Evolutionary conservation across 2,797 vertebrate species (phyloP).

Genomic region (Micromesistius poutassou): DNA sequence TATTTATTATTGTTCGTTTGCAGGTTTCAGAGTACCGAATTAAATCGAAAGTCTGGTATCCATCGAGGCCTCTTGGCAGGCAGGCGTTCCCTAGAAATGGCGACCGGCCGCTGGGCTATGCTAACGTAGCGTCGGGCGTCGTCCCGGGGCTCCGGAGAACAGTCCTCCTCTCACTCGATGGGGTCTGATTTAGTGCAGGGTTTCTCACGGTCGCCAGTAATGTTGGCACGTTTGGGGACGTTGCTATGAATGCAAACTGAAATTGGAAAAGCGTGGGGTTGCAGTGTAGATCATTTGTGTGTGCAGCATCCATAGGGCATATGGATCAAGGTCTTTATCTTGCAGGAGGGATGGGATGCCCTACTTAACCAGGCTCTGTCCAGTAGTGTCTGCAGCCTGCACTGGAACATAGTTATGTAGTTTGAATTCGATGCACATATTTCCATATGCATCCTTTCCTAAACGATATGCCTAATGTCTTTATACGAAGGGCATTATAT

Average conservation of each 20-base stretch:
- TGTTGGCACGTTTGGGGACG: background rate
- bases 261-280: background rate
- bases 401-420: background rate
- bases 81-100: constrained; percentile 53
- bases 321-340: background rate
- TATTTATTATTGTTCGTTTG: background rate
- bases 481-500: background rate
- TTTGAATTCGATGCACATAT: background rate
- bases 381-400: background rate
- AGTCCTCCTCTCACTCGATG: background rate
- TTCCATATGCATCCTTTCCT: background rate
- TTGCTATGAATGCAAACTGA: background rate
- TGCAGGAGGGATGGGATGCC: background rate
- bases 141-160: constrained; percentile 37
- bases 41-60: background rate
- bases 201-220: background rate
- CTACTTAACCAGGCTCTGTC: background rate
- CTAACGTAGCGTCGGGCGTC: constrained; percentile 57
- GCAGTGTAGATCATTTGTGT: background rate
- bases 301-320: too few species aligned
- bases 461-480: background rate
- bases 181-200: background rate
- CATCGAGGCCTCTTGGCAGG: background rate
- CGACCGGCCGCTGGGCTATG: constrained; percentile 28
- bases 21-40: background rate